Base-by-base conservation (phyloP, 2,797 vertebrate species). In the Pipistrellus nathusii region DNA sequence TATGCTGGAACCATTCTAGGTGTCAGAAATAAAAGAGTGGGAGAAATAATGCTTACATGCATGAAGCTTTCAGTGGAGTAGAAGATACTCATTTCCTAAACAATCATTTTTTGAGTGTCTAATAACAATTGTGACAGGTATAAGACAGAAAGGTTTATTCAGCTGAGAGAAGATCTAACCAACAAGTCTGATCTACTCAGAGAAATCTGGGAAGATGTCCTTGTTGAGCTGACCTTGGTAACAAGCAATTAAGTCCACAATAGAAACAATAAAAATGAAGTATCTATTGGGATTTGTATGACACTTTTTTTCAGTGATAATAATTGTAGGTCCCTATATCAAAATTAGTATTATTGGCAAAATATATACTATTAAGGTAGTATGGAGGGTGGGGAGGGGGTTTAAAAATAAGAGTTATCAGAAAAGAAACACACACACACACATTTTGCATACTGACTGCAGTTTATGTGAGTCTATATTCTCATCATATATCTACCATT, bases 271-370 rank as follows among this genome's bases (percentile, higher is more conserved):
- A 71, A 27, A 85, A 51, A 68, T 44, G 72, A 93, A 71, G 25
- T 41, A 77, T 68, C 25, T 32, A 21, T 15, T 91, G 68, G 66
- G 78, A 93, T 93, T 81, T 92, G 20, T n/a, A 85, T 90, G 82
- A 53, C 25, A 82, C 8, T 82, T 78, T 84, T 84, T 66, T 95
- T 92, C 88, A 91, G 77, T 77, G 59, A 88, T 71, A 68, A 73
- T 59, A 77, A 23, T 44, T 87, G 62, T 87, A 48, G 30, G 35
- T 85, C 85, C 23, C 18, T 44, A 80, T 90, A 86, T 77, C 25
- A 76, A 73, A 82, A 80, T n/a, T 51, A 30, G 1, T 51, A 21
- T 53, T 88, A 90, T 66, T 17, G 48, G 72, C 48, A 71, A 66
- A 71, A 12, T 76, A 92, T 81, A 82, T 46, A 89, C 38, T 68